A percentile compares a stretch with the other conserved stretches of the same genome.
Conservation (phyloP, 2,797 vertebrate genomes). For the Heteromormyrus szaboi region DNA sequence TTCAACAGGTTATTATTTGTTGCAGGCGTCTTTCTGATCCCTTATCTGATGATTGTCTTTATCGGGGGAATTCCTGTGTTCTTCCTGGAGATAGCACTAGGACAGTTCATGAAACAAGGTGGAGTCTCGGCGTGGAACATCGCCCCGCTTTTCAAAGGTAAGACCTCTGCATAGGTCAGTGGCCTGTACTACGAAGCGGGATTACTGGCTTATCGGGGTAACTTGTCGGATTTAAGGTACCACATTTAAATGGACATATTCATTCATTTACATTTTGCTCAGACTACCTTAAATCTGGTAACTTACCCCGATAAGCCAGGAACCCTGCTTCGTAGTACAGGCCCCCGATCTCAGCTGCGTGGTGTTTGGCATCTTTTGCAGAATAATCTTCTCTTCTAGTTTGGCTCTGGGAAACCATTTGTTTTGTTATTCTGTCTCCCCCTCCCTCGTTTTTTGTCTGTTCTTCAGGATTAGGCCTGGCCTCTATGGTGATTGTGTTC, state of each 20-base stretch:
- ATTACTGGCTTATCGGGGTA: background rate
- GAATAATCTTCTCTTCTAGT: background rate
- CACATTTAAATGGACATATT: too few relatives aligned
- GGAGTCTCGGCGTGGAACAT: conserved; percentile 87
- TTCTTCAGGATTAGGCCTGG: conserved; percentile 65
- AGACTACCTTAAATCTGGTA: too few relatives aligned
- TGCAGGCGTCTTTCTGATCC: conserved; percentile 84
- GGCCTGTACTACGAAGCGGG: too few relatives aligned
- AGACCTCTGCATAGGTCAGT: background rate
- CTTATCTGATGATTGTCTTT: conserved; percentile 80
- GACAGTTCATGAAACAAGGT: conserved; percentile 90
- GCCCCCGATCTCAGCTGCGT: background rate
- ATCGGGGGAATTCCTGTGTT: conserved; percentile 85
- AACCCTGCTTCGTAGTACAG: background rate
- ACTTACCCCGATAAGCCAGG: background rate
- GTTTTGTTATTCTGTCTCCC: background rate
- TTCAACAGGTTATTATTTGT: background rate
- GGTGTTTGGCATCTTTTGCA: background rate
- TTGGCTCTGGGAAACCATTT: background rate
- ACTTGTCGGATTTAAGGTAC: background rate
- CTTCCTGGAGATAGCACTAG: conserved; percentile 84
- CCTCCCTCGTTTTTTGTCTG: background rate
- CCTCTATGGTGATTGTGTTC: conserved; percentile 80
- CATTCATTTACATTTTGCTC: too few relatives aligned
- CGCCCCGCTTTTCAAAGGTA: conserved; percentile 85